These are phyloP conservation scores for Drosophila bifasciata DNA, from an alignment of 1,140 invertebrate species.

Conservation along the genomic window DNA sequence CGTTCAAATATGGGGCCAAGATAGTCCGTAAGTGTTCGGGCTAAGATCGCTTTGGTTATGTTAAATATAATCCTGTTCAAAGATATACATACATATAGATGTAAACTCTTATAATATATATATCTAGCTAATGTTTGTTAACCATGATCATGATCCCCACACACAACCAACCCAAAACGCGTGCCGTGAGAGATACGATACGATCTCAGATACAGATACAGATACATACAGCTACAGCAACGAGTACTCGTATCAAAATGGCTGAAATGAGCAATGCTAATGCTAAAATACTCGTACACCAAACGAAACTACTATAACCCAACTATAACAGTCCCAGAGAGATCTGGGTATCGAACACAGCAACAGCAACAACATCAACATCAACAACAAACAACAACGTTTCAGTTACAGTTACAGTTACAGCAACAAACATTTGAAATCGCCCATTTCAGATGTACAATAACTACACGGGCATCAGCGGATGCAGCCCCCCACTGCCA, in stretches of 20 bases:
- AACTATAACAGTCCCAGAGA: slow-evolving; percentile 40
- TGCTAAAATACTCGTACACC: slow-evolving; percentile 21
- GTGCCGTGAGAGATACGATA: background rate
- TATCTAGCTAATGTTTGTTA: slow-evolving; percentile 48
- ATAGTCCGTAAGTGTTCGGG: slow-evolving; percentile 84
- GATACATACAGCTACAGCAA: no score
- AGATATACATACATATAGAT: slow-evolving; percentile 18
- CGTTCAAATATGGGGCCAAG: slow-evolving; percentile 76
- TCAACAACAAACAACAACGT: slow-evolving; percentile 16
- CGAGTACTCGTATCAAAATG: background rate
- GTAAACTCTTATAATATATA: slow-evolving; percentile 32
- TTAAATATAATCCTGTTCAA: slow-evolving; percentile 64
- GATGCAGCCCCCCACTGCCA: slow-evolving; percentile 82
- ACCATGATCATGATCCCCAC: slow-evolving; percentile 46
- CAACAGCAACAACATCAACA: no score
- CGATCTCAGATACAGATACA: no score
- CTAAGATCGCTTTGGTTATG: slow-evolving; percentile 82
- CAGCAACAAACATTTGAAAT: slow-evolving; percentile 71
- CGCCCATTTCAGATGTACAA: slow-evolving; percentile 84
- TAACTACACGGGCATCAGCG: slow-evolving; percentile 72
- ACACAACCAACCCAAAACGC: slow-evolving; percentile 13
- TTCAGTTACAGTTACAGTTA: slow-evolving; percentile 61
- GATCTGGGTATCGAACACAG: slow-evolving; percentile 37
- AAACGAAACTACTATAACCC: slow-evolving; percentile 31
- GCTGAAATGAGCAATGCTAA: slow-evolving; percentile 18